Base-by-base conservation (phyloP, 1,140 invertebrate genomes). In the Protaetia brevitarsis region DNA sequence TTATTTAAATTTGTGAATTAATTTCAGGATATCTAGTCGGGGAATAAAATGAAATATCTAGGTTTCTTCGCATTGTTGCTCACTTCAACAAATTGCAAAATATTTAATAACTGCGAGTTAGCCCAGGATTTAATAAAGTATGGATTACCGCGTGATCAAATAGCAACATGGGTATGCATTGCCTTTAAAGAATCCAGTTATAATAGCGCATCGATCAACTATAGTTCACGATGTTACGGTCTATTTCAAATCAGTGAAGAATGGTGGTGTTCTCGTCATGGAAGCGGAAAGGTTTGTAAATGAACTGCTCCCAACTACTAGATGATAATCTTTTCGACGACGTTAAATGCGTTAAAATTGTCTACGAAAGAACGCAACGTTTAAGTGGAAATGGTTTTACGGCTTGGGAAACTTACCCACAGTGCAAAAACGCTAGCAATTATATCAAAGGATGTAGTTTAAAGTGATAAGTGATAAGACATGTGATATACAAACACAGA, bases 151-250 rank as follows among this genome's bases (percentile, higher is more conserved):
- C 78, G 79, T 58, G 77, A 83, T 7, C 81, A 89, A 70, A 77
- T 89, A 31, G 78, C 87, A 19, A 87, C 84, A 13, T 90, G 89
- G 89, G 85, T 92, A 11, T 92, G 90, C 79, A 88, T 92, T 57
- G 88, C 87, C 0, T 81, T 83, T 68, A 85, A 88, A 76, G 89
- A 92, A 75, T 90, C 88, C 1, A 78, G 82, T 1, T 89, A 84
- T 76, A 85, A 92, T 72, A 90, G 89, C 2, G 79, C 83, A 0
- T 88, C 88, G 0, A 77, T 86, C 28, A 86, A 87, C n/a, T 78
- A 74, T 3, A 84, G 82, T 10, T 86, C 84, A 71, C 81, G 82
- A 0, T 89, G 92, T 76, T 88, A 91, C 75, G 90, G 90, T 21
- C 71, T 92, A 7, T 84, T 90, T 67, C 88, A 90, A 79, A 89